Evolutionary conservation across 2,888 invertebrate species (phyloP).

Genomic region (Calliphora vomitoria): DNA sequence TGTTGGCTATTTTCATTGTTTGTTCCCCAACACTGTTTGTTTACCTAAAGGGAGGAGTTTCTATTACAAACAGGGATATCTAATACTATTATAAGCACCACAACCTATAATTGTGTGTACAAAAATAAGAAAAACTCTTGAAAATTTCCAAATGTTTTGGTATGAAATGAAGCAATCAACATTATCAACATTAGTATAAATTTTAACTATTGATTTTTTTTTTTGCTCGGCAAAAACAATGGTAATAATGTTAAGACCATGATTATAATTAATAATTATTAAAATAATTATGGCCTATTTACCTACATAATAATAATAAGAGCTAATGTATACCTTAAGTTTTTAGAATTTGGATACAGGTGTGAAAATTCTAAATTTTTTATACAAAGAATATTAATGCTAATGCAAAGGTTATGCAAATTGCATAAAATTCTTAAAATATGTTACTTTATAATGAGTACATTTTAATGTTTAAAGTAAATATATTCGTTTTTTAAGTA

Average conservation of each 20-base stretch:
- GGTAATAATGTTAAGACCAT: not conserved
- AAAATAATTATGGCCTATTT: not conserved
- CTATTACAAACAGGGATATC: slow-evolving; percentile 10
- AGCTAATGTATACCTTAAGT: not conserved
- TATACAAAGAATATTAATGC: too few species aligned
- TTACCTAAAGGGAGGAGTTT: slow-evolving; percentile 54
- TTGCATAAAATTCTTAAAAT: too few species aligned
- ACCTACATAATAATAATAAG: not conserved
- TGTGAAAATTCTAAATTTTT: not conserved
- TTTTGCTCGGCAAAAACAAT: not conserved
- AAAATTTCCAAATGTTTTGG: slow-evolving; percentile 5
- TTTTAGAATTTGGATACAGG: not conserved
- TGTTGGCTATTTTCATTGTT: slow-evolving; percentile 24
- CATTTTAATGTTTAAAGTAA: too few species aligned
- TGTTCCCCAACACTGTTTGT: slow-evolving; percentile 8
- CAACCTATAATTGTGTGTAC: not conserved
- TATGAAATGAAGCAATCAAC: slow-evolving; percentile 1
- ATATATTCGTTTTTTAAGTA: too few species aligned
- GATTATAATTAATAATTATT: not conserved
- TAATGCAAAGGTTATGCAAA: too few species aligned
- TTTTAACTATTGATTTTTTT: slow-evolving; percentile 14
- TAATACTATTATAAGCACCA: not conserved
- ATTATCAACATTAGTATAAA: slow-evolving; percentile 3
- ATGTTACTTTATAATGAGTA: too few species aligned
- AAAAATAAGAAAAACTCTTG: slow-evolving; percentile 5